Percentiles rank a stretch among this genome's conserved stretches.
phyloP scores from a whole-genome alignment of 2,797 vertebrate genomes.

The Caiman crocodilus region DNA sequence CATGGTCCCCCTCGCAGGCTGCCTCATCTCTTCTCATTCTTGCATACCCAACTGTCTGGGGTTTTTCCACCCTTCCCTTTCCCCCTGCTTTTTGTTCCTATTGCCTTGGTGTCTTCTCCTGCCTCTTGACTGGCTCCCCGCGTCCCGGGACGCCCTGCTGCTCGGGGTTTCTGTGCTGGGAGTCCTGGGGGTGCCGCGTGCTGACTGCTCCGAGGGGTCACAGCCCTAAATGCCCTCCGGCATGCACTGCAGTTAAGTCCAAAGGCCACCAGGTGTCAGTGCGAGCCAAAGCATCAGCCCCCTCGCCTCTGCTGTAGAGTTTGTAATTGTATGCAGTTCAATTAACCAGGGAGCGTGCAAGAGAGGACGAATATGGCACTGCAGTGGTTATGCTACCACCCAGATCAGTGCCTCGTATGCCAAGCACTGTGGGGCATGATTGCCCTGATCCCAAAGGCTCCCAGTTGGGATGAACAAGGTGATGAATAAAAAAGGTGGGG shows the following conservation, averaged over 20 bases:
- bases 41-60: not conserved
- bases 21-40: not conserved
- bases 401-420: too few relatives aligned
- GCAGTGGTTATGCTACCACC: not conserved
- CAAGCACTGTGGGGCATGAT: not conserved
- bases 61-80: not conserved
- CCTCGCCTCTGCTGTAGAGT: not conserved
- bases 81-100: not conserved
- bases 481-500: too few relatives aligned
- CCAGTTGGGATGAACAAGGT: too few relatives aligned
- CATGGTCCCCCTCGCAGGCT: not conserved
- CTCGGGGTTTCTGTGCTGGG: not conserved
- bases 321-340: too few relatives aligned
- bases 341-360: too few relatives aligned
- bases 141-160: not conserved
- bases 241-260: not conserved
- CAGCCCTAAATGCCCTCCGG: too few relatives aligned
- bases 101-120: fast-evolving
- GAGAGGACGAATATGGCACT: not conserved
- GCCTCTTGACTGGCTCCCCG: fast-evolving
- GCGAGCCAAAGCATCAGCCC: not conserved
- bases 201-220: too few relatives aligned
- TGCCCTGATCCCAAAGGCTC: not conserved
- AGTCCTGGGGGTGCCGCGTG: not conserved
- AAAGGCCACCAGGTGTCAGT: conserved; percentile 39